Conservation (phyloP, 2,797 vertebrate species). For the Acanthurus lineatus region DNA sequence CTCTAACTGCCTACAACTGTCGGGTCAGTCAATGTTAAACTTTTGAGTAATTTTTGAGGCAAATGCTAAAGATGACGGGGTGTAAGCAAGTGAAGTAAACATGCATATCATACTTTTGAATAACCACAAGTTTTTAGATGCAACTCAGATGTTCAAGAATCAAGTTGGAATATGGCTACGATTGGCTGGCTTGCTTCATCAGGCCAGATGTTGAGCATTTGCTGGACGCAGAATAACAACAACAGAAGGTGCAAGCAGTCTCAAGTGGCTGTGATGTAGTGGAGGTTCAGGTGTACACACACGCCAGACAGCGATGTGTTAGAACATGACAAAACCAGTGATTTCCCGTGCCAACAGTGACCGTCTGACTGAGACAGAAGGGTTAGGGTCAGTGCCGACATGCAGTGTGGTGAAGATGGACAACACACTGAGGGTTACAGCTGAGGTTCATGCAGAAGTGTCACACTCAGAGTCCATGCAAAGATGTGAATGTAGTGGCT, state of each 20-base stretch:
- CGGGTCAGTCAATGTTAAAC: neutral
- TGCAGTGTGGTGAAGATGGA: slow-evolving; percentile 51
- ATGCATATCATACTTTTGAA: slow-evolving; percentile 18
- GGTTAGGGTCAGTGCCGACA: slow-evolving; percentile 35
- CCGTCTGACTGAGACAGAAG: slow-evolving; percentile 17
- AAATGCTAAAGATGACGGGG: slow-evolving; percentile 7
- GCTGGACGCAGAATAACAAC: slow-evolving; percentile 28
- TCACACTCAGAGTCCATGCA: slow-evolving; percentile 65
- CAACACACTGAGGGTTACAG: neutral
- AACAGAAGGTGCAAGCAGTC: slow-evolving; percentile 27
- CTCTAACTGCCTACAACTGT: neutral
- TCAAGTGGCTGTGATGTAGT: slow-evolving; percentile 27
- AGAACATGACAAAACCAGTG: slow-evolving; percentile 23
- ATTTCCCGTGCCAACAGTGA: slow-evolving; percentile 26
- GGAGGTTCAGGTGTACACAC: slow-evolving; percentile 11
- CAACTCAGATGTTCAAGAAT: slow-evolving; percentile 8
- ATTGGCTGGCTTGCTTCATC: slow-evolving; percentile 22
- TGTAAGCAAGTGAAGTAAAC: neutral
- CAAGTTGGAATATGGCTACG: slow-evolving; percentile 21
- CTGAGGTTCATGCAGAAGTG: slow-evolving; percentile 62
- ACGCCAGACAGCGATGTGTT: slow-evolving; percentile 46
- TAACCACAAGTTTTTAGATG: slow-evolving; percentile 15
- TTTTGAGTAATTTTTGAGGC: neutral
- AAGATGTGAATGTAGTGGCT: slow-evolving; percentile 30
- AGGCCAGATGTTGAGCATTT: slow-evolving; percentile 42